Evolutionary conservation across 2,888 invertebrate species (phyloP).

Genomic region (Thecocarcelia acutangulata): DNA sequence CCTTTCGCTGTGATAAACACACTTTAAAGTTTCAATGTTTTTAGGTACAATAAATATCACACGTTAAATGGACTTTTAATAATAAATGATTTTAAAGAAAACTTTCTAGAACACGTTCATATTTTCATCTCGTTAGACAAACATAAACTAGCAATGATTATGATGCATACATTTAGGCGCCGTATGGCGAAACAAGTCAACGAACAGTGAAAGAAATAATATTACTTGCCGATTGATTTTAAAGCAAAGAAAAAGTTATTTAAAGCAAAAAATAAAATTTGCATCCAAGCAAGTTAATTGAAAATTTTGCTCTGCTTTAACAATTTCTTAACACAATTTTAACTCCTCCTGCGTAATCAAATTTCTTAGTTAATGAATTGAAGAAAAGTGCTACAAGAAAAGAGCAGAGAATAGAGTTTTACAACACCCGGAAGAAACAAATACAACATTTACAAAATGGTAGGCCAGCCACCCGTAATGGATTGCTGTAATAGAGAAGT

Average conservation of each 20-base stretch:
- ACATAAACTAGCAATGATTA: not conserved
- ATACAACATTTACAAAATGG: constrained; percentile 24
- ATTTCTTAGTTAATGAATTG: not conserved
- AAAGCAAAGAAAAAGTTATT: not conserved
- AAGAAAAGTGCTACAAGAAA: not conserved
- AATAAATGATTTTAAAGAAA: constrained; percentile 61
- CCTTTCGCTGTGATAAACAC: not conserved
- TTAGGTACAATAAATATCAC: constrained; percentile 27
- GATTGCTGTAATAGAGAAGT: constrained; percentile 28
- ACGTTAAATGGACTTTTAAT: constrained; percentile 62
- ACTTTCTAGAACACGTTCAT: constrained; percentile 42
- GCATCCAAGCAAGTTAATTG: too few relatives aligned
- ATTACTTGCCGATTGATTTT: not conserved
- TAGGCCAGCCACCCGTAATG: constrained; percentile 5
- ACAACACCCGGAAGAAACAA: constrained; percentile 20
- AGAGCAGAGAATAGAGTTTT: constrained; percentile 10
- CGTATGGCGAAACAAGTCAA: not conserved
- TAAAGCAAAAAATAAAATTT: too few relatives aligned
- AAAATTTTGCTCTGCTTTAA: not conserved
- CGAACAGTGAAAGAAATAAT: constrained; percentile 1
- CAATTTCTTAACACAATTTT: too few relatives aligned
- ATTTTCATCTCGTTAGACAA: constrained; percentile 16
- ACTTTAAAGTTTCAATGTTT: constrained; percentile 12
- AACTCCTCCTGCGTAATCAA: constrained; percentile 6
- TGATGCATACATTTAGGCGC: constrained; percentile 11